Base-by-base conservation (phyloP, 2,888 invertebrate genomes). In the Diarsia dahlii region DNA sequence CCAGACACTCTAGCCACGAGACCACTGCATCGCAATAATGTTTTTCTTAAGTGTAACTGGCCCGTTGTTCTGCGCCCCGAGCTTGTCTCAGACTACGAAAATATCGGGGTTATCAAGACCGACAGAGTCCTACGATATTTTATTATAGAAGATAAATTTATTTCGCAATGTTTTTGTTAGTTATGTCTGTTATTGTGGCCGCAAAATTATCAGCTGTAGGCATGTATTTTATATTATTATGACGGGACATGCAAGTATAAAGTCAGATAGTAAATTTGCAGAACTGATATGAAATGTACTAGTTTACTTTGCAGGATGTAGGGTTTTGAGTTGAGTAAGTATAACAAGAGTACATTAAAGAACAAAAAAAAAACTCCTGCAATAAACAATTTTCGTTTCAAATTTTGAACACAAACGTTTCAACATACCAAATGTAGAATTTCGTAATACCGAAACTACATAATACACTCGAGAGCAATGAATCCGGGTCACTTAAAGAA, bases 21-120 rank as follows among this genome's bases (percentile, higher is more conserved):
- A 87, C 85, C 90, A 89, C 88, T 89, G 91, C 90, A 93, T 90
- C 83, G 91, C 90, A 91, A 92, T 95, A 94, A 93, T 92, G 91
- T 91, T 90, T 86, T 90, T 90, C 91, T 92, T 91, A 93, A 94
- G 91, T 93, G 90, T 91, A 89, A 92, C 90, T 91, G 89, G 87
- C 90, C 88, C 80, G 90, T 89, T 89, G 88, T 84, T 89, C 82
- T 83, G 73, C 81, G 78, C 88, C 85, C 79, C 86, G 84, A 84
- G 85, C 81, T 85, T 84, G 82, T 84, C 78, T 71, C 74, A 72
- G 71, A 74, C 78, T 78, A 85, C 73, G 77, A 88, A 82, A 87
- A 83, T 75, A 78, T 78, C 64, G 45, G 45, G 68, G 80, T 77
- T 80, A 85, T 80, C 82, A 77, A 80, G 56, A 76, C 79, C 60